Conservation (phyloP, 2,797 vertebrate species). For the Enteromius argenteus region DNA sequence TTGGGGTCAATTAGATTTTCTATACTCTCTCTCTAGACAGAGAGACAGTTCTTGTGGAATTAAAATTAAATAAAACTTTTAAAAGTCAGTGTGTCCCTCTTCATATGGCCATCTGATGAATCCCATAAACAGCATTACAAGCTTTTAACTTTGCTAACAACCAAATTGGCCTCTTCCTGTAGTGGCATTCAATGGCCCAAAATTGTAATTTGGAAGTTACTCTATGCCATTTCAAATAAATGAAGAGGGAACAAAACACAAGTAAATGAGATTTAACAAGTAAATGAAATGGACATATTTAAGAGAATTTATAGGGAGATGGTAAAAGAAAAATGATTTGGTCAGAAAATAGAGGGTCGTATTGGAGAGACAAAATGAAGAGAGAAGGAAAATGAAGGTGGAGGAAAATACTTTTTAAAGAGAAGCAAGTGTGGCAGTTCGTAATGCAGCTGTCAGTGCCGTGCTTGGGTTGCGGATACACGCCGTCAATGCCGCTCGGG, state of each 20-base stretch:
- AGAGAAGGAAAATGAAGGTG: background rate
- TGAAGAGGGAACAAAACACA: background rate
- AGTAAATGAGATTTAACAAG: background rate
- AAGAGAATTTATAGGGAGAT: background rate
- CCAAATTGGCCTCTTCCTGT: background rate
- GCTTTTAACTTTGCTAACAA: too few relatives aligned
- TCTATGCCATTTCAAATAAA: background rate
- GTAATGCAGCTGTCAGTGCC: constrained; percentile 77
- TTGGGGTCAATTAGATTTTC: too few relatives aligned
- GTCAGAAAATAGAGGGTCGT: constrained; percentile 9
- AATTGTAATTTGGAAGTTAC: background rate
- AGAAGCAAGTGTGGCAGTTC: constrained; percentile 71
- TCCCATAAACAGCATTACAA: background rate
- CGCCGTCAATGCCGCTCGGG: constrained; percentile 58
- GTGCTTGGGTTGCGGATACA: constrained; percentile 63
- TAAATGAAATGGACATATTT: background rate
- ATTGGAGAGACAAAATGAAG: constrained; percentile 6
- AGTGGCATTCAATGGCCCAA: background rate
- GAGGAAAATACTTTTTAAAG: constrained; percentile 54
- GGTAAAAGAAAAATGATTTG: background rate
- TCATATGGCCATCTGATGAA: background rate
- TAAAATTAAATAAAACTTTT: background rate
- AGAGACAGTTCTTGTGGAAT: too few relatives aligned
- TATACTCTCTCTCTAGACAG: too few relatives aligned
- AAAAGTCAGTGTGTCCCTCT: background rate